Evolutionary conservation across 2,113 vertebrate genomes (phyloP).

Genomic region (Gnathonemus longibarbis): DNA sequence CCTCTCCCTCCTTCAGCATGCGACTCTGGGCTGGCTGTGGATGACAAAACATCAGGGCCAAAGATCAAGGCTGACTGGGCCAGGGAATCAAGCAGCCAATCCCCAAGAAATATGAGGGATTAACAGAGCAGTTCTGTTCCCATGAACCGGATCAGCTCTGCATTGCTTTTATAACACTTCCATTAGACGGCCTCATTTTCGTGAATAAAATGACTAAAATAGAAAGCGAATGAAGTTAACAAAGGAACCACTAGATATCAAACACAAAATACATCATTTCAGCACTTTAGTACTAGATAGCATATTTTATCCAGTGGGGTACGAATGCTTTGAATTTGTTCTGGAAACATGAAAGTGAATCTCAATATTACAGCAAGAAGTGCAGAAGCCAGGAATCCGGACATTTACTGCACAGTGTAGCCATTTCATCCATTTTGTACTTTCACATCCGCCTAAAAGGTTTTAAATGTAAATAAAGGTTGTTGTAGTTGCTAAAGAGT

Average conservation of each 20-base stretch:
- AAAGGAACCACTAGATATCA: background rate
- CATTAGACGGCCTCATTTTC: background rate
- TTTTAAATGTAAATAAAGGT: background rate
- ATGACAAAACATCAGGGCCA: slow-evolving; percentile 75
- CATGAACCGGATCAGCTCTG: background rate
- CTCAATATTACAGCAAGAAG: background rate
- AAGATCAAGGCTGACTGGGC: slow-evolving; percentile 69
- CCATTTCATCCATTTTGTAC: background rate
- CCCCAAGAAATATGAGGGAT: slow-evolving; percentile 59
- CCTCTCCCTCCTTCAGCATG: slow-evolving; percentile 42
- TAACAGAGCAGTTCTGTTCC: background rate
- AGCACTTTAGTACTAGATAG: background rate
- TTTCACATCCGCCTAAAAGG: background rate
- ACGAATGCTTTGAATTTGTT: background rate
- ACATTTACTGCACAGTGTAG: background rate
- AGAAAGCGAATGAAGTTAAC: background rate
- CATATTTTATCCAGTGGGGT: background rate
- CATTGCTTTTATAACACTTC: background rate
- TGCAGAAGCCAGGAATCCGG: background rate
- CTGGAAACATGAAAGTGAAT: background rate
- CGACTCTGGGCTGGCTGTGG: slow-evolving; percentile 74
- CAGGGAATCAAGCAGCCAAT: slow-evolving; percentile 17
- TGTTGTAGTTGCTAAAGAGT: background rate
- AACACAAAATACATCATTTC: background rate
- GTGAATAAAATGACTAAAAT: background rate